A percentile compares a stretch with the other conserved stretches of the same genome.
phyloP scores from a whole-genome alignment of 2,888 invertebrate species.

The Boloria selene region DNA sequence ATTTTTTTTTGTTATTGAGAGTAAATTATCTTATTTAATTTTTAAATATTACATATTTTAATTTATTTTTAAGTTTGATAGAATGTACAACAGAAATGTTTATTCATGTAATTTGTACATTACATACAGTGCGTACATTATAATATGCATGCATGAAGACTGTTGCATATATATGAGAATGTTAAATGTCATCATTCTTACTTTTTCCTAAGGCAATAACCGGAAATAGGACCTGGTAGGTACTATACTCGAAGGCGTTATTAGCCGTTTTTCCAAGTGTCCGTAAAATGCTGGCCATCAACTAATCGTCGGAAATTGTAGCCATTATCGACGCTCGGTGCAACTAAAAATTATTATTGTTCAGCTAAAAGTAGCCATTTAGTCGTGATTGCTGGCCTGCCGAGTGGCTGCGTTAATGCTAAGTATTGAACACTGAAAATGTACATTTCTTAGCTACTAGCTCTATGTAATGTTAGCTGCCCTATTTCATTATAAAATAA shows the following conservation, averaged over 20 bases:
- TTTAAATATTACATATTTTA: too few species aligned
- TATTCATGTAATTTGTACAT: too few species aligned
- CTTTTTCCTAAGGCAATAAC: constrained; percentile 13
- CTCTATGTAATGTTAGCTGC: neutral
- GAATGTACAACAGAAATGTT: too few species aligned
- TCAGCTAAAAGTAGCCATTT: constrained; percentile 79
- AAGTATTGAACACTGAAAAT: constrained; percentile 13
- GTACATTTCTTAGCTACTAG: constrained; percentile 5
- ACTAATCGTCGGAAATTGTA: constrained; percentile 80
- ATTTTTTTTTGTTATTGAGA: too few species aligned
- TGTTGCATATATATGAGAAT: constrained; percentile 3
- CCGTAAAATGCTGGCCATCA: constrained; percentile 65
- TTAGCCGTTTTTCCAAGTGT: constrained; percentile 74
- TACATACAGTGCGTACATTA: too few species aligned
- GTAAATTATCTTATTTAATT: too few species aligned
- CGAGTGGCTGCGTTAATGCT: constrained; percentile 44
- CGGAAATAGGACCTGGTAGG: constrained; percentile 29
- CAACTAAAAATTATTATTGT: constrained; percentile 81
- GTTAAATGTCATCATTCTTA: neutral
- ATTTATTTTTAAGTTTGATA: too few species aligned
- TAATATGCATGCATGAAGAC: too few species aligned
- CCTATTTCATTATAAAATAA: neutral
- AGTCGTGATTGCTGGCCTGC: constrained; percentile 58
- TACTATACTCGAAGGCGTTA: constrained; percentile 49
- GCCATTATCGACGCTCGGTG: constrained; percentile 78